Conservation (phyloP, 2,888 invertebrate species). For the Vesta saturnalis region DNA sequence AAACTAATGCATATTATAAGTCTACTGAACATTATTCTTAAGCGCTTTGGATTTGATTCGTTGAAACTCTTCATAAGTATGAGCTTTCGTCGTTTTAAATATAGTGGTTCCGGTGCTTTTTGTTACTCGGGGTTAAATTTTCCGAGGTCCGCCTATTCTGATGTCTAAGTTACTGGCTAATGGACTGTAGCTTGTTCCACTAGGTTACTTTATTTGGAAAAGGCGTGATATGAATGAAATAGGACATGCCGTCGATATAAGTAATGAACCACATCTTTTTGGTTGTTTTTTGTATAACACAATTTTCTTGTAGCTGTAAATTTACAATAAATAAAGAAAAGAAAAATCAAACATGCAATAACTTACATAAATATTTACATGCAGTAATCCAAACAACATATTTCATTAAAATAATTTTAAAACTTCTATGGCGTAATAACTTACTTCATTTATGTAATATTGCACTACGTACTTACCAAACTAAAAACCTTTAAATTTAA, state of each 20-base stretch:
- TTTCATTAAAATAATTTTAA: too few species aligned
- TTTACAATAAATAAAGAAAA: too few species aligned
- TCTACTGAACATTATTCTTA: neutral
- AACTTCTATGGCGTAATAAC: too few species aligned
- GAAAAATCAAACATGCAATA: too few species aligned
- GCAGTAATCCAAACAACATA: too few species aligned
- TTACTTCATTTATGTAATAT: too few species aligned
- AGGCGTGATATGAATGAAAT: constrained; percentile 44
- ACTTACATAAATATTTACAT: too few species aligned
- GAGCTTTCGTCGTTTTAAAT: constrained; percentile 38
- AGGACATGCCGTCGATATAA: neutral
- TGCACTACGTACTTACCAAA: too few species aligned
- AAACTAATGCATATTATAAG: neutral
- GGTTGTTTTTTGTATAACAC: too few species aligned
- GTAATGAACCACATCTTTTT: too few species aligned
- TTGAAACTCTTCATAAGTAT: constrained; percentile 34
- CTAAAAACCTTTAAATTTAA: too few species aligned
- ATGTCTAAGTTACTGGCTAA: constrained; percentile 48
- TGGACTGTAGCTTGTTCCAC: constrained; percentile 49
- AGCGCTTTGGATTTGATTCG: constrained; percentile 25
- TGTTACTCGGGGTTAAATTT: constrained; percentile 37
- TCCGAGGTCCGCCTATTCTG: constrained; percentile 44
- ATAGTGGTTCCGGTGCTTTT: constrained; percentile 39
- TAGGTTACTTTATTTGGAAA: constrained; percentile 48
- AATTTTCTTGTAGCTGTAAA: too few species aligned